Conservation (phyloP, 2,113 vertebrate species). For the Ctenomys sociabilis region DNA sequence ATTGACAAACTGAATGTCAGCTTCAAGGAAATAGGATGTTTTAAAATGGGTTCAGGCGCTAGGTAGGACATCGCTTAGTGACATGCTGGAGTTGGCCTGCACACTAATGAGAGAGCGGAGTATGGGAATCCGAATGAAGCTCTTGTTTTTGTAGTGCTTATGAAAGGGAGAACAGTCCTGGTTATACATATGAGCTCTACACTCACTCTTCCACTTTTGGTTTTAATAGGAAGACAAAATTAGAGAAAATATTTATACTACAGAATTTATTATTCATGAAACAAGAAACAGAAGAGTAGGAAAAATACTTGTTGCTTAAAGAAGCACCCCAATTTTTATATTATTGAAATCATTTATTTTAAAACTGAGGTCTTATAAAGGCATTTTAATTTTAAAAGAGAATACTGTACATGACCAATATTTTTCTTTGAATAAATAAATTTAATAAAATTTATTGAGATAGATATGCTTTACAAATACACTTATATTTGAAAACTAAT, state of each 20-base stretch:
- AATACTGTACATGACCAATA: background rate
- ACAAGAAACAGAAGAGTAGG: background rate
- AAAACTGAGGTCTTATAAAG: background rate
- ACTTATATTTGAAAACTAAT: constrained; percentile 33
- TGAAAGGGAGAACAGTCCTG: background rate
- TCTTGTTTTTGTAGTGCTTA: background rate
- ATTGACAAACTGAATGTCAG: background rate
- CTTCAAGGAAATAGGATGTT: background rate
- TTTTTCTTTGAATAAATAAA: background rate
- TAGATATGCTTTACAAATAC: background rate
- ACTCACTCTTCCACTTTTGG: background rate
- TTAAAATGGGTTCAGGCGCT: constrained; percentile 6
- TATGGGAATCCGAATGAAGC: background rate
- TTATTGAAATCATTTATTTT: constrained; percentile 29
- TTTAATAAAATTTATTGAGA: constrained; percentile 12
- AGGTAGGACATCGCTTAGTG: background rate
- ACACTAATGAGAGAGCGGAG: constrained; percentile 10
- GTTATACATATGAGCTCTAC: background rate
- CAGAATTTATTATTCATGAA: background rate
- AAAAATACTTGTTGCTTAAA: constrained; percentile 1
- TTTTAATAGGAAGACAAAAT: constrained; percentile 38
- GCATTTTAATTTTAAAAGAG: constrained; percentile 13
- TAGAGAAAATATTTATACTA: background rate
- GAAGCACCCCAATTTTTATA: background rate
- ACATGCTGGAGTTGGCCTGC: background rate